Evolutionary conservation across 2,113 vertebrate genomes (phyloP), one percentile per base, ranked within the genome.

Genomic region (Hyperopisus bebe): DNA sequence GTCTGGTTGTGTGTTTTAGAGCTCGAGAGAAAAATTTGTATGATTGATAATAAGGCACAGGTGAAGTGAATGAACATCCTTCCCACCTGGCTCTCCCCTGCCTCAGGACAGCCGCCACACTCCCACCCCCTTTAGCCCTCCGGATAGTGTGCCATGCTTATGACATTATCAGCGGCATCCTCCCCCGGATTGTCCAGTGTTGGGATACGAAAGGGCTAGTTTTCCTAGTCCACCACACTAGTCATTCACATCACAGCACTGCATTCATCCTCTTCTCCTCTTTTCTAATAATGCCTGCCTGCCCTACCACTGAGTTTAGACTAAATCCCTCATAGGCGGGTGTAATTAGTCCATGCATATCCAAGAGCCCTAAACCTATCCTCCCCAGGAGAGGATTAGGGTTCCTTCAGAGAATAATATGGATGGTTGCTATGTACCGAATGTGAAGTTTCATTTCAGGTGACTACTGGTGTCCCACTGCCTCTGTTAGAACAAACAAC

Each of bases 271-370:
- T 66, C 58, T 66, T 13, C 27, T 84, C 44, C 24, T 80, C 24
- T 84, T 46, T 13, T 47, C 82, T 10, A 46, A 84, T 21, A 47
- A 47, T 24, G 82, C 44, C 19, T 24, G 7, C 42, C 82, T n/a
- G 46, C 21, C 17, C 44, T 47, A 84, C 82, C 82, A n/a, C 44
- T 46, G 39, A 84, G 24, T 47, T 47, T 42, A 84, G 50, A 53
- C 24, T 89, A 55, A 89, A 89, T 84, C 89, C 80, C 88, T 42
- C 24, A 46, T 24, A 35, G 77, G 47, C 6, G 8, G 13, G 24
- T 89, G 48, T 46, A 89, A 89, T 89, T 84, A 58, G 48, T n/a
- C 24, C 53, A 10, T n/a, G 55, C 21, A 39, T 11, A 51, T 80
- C 39, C 51, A 24, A 82, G 84, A 42, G 21, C 50, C 88, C 50